phyloP scores from a whole-genome alignment of 1,140 invertebrate species.

The Drosophila pruinosa region DNA sequence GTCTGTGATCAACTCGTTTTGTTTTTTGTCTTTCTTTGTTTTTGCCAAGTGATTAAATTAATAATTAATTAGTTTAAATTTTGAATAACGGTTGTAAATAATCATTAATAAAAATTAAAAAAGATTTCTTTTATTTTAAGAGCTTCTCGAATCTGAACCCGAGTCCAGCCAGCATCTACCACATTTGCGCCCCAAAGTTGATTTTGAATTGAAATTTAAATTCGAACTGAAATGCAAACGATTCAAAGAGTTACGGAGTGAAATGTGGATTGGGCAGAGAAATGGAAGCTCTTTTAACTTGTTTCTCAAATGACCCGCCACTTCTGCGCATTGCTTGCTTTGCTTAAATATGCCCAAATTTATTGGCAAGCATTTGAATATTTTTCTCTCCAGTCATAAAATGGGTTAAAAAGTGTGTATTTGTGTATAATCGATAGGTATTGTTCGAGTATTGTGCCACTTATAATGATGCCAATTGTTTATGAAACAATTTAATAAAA shows the following conservation, averaged over 20 bases:
- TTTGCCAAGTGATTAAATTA: conserved; percentile 80
- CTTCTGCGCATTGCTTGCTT: conserved; percentile 59
- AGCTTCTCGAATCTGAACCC: conserved; percentile 23
- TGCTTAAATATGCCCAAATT: conserved; percentile 77
- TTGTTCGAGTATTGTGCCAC: no score
- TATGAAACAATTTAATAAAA: not conserved
- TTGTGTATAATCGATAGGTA: no score
- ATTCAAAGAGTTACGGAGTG: not conserved
- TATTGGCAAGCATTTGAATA: conserved; percentile 65
- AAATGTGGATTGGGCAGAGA: conserved; percentile 7
- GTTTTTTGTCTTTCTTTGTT: conserved; percentile 38
- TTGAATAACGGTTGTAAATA: conserved; percentile 82
- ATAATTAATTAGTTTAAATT: conserved; percentile 82
- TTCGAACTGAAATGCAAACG: conserved; percentile 31
- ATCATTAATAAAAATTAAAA: conserved; percentile 82
- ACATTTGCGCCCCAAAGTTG: conserved; percentile 62
- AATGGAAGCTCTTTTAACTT: conserved; percentile 37
- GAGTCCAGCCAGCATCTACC: not conserved
- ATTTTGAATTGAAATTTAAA: conserved; percentile 45
- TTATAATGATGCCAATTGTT: not conserved
- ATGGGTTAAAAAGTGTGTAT: conserved; percentile 33
- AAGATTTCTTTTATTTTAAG: conserved; percentile 76
- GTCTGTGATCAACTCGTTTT: conserved; percentile 47
- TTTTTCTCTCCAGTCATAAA: conserved; percentile 39
- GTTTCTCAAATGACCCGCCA: conserved; percentile 38